Evolutionary conservation across 2,113 vertebrate genomes (phyloP), one percentile per base, ranked within the genome.

Genomic region (Bubalus kerabau): DNA sequence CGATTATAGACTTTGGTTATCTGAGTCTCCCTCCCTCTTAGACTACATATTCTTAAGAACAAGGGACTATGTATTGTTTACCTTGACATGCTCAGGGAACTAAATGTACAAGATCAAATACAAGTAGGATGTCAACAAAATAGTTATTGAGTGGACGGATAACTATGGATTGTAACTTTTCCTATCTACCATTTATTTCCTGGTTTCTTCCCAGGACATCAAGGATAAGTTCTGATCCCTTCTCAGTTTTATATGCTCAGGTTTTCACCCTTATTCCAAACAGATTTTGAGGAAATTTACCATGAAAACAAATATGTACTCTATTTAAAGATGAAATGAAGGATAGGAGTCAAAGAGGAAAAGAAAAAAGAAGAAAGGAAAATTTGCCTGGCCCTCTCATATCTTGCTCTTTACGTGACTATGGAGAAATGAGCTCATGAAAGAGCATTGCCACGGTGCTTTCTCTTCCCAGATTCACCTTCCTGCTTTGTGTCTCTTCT

Each of bases 11-110:
- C 3, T 12, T 74, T 60, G 19, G 7, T 57, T 50, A 81, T 86
- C 19, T 74, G n/a, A 40, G 21, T 36, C 21, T 89, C 89, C 52
- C 32, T 94, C 91, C 30, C 43, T 94, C 87, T 84, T 24, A 88
- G 17, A 56, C 17, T 30, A 36, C 15, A 71, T 43, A 71, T 62
- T 87, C 7, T 26, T 40, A 81, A 67, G 54, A 28, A 8, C 5
- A 84, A 91, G 13, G 15, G 12, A 83, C 32, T 88, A 26, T 36
- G 9, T 11, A 76, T 71, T 64, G 12, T 3, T 40, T 71, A 71
- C 46, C 19, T 43, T 43, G 23, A 36, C 84, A 74, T 86, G 28
- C 5, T 81, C 32, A 81, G 36, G 43, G 30, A 10, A 56, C 50
- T 62, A 10, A 56, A 50, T 62, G 19, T 36, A 15, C 21, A 64